Percentiles rank a stretch among this genome's conserved stretches.
phyloP scores from a whole-genome alignment of 2,797 vertebrate species.

The Serranus cabrilla region DNA sequence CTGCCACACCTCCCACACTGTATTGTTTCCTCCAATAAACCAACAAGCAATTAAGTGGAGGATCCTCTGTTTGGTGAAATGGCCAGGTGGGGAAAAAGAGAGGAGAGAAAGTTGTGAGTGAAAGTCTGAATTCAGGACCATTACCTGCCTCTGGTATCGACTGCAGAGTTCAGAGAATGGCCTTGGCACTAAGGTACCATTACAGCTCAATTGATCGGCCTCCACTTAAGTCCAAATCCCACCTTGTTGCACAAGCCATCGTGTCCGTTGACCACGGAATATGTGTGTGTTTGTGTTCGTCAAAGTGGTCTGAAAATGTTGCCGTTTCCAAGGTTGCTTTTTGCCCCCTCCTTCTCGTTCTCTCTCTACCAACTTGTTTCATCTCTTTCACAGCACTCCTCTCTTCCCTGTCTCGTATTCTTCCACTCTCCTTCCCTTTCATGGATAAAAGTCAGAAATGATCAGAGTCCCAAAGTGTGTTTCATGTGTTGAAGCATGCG shows the following conservation, averaged over 20 bases:
- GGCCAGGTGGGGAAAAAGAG: constrained; percentile 36
- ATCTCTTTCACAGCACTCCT: background rate
- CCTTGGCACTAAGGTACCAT: constrained; percentile 79
- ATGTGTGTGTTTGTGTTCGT: constrained; percentile 16
- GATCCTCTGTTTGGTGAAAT: constrained; percentile 58
- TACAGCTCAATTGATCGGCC: constrained; percentile 84
- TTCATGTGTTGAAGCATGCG: constrained; percentile 37
- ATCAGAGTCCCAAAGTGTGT: constrained; percentile 47
- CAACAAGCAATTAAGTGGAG: constrained; percentile 64
- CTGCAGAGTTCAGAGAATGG: constrained; percentile 76
- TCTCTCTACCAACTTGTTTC: background rate
- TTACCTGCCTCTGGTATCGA: constrained; percentile 77
- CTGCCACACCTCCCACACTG: background rate
- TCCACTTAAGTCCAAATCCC: constrained; percentile 84
- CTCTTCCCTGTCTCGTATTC: background rate
- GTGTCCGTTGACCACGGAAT: constrained; percentile 70
- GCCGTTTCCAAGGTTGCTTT: constrained; percentile 34
- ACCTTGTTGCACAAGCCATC: constrained; percentile 76
- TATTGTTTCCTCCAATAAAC: constrained; percentile 59
- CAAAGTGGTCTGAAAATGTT: constrained; percentile 23
- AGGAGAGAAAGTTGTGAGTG: constrained; percentile 47
- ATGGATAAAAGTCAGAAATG: constrained; percentile 56
- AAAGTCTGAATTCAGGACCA: constrained; percentile 71
- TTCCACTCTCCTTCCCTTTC: constrained; percentile 15
- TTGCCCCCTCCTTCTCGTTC: background rate